These are phyloP conservation scores for Propsilocerus akamusi DNA, from an alignment of 1,140 invertebrate species.

Conservation along the genomic window DNA sequence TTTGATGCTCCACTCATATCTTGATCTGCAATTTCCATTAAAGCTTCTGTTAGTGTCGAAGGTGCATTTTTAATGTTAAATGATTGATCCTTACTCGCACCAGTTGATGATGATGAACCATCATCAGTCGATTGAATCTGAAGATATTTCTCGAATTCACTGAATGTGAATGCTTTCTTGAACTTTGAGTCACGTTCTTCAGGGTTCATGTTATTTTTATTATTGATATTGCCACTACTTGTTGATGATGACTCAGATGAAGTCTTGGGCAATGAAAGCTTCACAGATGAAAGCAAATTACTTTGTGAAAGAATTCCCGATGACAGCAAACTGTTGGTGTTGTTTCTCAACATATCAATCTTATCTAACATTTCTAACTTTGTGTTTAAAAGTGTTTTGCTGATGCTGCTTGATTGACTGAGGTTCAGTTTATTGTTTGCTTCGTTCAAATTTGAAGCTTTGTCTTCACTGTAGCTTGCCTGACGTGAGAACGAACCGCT, in stretches of 20 bases:
- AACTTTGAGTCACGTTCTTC: neutral
- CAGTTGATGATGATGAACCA: slow-evolving; percentile 2
- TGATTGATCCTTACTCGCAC: neutral
- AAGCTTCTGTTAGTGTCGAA: slow-evolving; percentile 5
- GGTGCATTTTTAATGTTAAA: neutral
- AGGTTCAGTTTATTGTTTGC: slow-evolving; percentile 25
- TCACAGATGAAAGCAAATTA: slow-evolving; percentile 8
- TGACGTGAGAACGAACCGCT: slow-evolving; percentile 13
- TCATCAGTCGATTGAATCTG: slow-evolving; percentile 3
- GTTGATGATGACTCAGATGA: slow-evolving; percentile 1
- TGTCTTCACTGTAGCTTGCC: slow-evolving; percentile 12
- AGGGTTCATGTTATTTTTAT: neutral
- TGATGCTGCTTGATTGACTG: slow-evolving; percentile 18
- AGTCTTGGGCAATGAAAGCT: slow-evolving; percentile 7
- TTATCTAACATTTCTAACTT: slow-evolving; percentile 41
- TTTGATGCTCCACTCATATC: slow-evolving; percentile 63
- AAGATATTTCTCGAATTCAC: slow-evolving; percentile 5
- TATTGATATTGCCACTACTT: neutral
- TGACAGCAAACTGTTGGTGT: slow-evolving; percentile 56
- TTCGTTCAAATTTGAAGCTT: slow-evolving; percentile 15
- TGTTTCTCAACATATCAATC: slow-evolving; percentile 53
- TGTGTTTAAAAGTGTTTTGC: slow-evolving; percentile 19
- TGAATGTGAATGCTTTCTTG: slow-evolving; percentile 6
- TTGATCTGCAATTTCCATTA: slow-evolving; percentile 27
- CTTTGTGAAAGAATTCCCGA: slow-evolving; percentile 26